Conservation (phyloP, 2,797 vertebrate species). For the Okamejei kenojei region DNA sequence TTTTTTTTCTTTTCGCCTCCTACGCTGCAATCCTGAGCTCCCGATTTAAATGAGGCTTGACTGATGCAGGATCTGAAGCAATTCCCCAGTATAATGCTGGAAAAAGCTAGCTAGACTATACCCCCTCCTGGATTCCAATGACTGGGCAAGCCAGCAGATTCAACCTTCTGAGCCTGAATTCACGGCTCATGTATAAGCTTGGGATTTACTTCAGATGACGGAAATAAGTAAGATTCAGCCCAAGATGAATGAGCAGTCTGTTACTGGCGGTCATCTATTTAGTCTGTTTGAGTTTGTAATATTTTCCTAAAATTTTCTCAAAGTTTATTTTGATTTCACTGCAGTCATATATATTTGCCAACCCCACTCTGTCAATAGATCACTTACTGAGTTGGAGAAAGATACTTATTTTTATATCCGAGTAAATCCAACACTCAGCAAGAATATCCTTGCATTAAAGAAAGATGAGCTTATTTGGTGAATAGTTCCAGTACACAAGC, state of each 20-base stretch:
- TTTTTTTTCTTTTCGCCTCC: too few species aligned
- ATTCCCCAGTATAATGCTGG: too few species aligned
- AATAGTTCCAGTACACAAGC: not conserved
- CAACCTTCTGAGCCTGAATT: too few species aligned
- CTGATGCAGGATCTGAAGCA: too few species aligned
- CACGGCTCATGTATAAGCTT: too few species aligned
- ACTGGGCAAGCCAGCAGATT: too few species aligned
- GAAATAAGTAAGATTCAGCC: too few species aligned
- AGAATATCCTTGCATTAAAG: not conserved
- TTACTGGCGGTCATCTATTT: slow-evolving; percentile 17
- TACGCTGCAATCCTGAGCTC: too few species aligned
- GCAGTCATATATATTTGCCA: not conserved
- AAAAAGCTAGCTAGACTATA: too few species aligned
- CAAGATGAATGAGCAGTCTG: not conserved
- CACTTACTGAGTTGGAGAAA: not conserved
- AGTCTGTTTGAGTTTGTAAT: not conserved
- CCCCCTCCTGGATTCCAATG: too few species aligned
- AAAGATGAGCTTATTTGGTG: not conserved
- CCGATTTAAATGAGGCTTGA: too few species aligned
- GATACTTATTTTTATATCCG: not conserved
- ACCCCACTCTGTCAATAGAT: not conserved
- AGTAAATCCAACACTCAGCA: not conserved
- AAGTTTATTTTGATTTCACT: not conserved
- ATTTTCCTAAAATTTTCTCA: not conserved
- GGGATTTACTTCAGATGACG: too few species aligned